These are phyloP conservation scores for Petrolisthes manimaculis DNA, from an alignment of 2,888 invertebrate genomes.

Conservation along the genomic window DNA sequence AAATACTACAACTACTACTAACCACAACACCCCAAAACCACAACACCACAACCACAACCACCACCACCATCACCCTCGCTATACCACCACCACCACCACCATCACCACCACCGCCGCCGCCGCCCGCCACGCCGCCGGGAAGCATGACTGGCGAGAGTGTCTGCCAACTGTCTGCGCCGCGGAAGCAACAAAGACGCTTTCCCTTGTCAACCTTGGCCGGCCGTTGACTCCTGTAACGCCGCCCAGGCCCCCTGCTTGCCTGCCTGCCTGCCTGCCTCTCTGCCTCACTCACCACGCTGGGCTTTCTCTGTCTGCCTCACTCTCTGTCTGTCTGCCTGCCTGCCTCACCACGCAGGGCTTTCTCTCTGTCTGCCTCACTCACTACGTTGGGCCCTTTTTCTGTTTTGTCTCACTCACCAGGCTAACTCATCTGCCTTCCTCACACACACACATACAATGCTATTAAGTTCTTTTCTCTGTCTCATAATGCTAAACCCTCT, in stretches of 20 bases:
- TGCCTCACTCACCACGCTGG: not conserved
- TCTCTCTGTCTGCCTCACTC: not conserved
- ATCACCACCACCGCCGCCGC: not conserved
- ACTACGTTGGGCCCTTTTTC: not conserved
- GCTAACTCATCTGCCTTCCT: no score
- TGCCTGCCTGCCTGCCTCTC: not conserved
- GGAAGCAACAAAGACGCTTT: constrained; percentile 51
- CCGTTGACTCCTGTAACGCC: constrained; percentile 43
- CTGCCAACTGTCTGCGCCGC: constrained; percentile 47
- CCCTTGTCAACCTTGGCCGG: constrained; percentile 55
- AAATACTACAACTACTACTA: not conserved
- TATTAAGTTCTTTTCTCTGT: no score
- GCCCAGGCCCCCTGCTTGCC: not conserved
- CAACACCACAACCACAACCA: not conserved
- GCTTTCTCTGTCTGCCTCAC: not conserved
- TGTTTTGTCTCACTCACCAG: no score
- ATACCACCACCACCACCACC: not conserved
- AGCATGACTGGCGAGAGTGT: constrained; percentile 46
- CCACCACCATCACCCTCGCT: not conserved
- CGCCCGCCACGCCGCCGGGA: constrained; percentile 13
- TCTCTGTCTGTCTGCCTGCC: not conserved
- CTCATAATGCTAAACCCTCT: no score
- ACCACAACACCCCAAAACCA: not conserved
- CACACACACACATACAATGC: no score
- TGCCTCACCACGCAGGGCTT: not conserved